Conservation (phyloP, 2,113 vertebrate genomes). For the Alouatta palliata region DNA sequence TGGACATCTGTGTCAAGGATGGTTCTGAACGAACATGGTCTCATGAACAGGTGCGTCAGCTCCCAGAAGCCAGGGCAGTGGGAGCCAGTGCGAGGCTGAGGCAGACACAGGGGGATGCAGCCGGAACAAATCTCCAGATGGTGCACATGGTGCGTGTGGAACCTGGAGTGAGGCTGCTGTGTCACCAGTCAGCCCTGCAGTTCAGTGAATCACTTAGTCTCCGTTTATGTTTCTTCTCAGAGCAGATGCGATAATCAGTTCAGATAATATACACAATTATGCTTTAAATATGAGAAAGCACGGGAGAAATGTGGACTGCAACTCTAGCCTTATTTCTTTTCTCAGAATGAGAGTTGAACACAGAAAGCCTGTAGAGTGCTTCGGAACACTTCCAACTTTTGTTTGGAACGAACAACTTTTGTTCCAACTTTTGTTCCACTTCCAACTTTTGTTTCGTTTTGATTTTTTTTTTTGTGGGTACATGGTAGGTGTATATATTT, state of each 20-base stretch:
- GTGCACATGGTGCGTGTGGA: rapidly evolving
- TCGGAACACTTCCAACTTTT: not conserved
- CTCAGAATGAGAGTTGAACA: not conserved
- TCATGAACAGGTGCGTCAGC: constrained; percentile 89
- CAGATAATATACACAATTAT: not conserved
- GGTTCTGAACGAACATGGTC: constrained; percentile 93
- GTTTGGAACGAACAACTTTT: no score
- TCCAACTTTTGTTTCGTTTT: no score
- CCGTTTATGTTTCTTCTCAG: not conserved
- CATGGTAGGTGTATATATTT: no score
- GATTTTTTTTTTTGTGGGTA: no score
- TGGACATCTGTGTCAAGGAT: constrained; percentile 91
- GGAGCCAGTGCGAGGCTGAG: rapidly evolving
- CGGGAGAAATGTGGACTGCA: not conserved
- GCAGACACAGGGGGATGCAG: rapidly evolving
- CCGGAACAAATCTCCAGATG: no score
- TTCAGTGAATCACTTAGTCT: not conserved
- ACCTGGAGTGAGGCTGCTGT: rapidly evolving
- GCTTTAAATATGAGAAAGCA: not conserved
- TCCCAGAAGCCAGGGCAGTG: rapidly evolving
- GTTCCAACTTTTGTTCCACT: no score
- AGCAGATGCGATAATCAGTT: not conserved
- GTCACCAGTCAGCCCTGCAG: not conserved
- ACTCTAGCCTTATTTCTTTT: not conserved
- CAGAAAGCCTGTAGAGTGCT: not conserved